A percentile compares a stretch with the other conserved stretches of the same genome.
Conservation (phyloP, 2,888 invertebrate genomes). For the Steinernema hermaphroditum region DNA sequence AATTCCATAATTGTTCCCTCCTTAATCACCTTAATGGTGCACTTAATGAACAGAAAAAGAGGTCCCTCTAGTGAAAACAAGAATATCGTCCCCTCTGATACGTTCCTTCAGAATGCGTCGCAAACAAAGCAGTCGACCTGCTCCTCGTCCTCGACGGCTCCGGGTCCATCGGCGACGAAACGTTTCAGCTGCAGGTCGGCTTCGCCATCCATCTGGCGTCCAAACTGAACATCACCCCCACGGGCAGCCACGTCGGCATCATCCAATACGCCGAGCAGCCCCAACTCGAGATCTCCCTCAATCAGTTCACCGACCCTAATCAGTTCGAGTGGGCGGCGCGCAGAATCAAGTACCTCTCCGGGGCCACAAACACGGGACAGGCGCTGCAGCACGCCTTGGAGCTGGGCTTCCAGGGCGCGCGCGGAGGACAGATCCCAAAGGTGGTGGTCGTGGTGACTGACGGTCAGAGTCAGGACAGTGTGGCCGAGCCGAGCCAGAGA, state of each 20-base stretch:
- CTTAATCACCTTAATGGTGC: too few species aligned
- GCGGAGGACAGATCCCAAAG: conserved; percentile 64
- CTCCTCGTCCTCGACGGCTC: conserved; percentile 68
- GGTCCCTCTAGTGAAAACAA: too few species aligned
- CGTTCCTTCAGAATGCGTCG: conserved; percentile 56
- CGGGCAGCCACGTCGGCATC: conserved; percentile 66
- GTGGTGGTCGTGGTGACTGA: conserved; percentile 68
- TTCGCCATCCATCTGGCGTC: conserved; percentile 66
- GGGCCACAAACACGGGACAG: conserved; percentile 65
- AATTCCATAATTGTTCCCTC: too few species aligned
- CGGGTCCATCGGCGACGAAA: conserved; percentile 66
- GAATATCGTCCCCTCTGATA: too few species aligned
- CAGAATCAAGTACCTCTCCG: conserved; percentile 58
- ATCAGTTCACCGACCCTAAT: conserved; percentile 56
- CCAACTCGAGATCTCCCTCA: conserved; percentile 63
- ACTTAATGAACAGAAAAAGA: too few species aligned
- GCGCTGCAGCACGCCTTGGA: conserved; percentile 57
- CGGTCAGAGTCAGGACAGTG: conserved; percentile 67
- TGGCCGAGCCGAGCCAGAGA: conserved; percentile 59
- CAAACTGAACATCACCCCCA: conserved; percentile 65
- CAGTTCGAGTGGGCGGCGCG: conserved; percentile 64
- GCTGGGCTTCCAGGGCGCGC: conserved; percentile 54
- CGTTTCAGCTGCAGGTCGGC: conserved; percentile 59
- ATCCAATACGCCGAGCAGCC: conserved; percentile 67
- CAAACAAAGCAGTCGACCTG: conserved; percentile 66